phyloP scores from a whole-genome alignment of 2,888 invertebrate genomes.

The Sarcophaga subvicina region DNA sequence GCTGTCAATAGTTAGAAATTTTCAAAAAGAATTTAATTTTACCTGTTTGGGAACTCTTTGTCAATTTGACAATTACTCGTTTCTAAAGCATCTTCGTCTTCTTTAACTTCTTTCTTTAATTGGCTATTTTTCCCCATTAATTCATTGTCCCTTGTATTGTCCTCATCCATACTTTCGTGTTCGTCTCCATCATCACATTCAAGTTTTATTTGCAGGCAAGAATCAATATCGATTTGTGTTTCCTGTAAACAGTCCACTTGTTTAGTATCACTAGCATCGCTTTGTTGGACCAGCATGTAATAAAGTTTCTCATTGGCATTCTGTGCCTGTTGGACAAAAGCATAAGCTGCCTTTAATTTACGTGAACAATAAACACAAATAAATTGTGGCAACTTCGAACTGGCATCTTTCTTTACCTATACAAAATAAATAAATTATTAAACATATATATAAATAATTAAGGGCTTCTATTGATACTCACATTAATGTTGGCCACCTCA shows the following conservation, averaged over 20 bases:
- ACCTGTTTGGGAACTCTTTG: constrained; percentile 10
- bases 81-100: constrained; percentile 39
- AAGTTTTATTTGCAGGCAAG: constrained; percentile 55
- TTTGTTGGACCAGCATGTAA: constrained; percentile 16
- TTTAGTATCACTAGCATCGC: constrained; percentile 1
- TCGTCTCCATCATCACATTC: constrained; percentile 48
- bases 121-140: constrained; percentile 14
- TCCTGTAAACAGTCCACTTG: constrained; percentile 58
- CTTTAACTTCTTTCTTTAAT: constrained; percentile 42
- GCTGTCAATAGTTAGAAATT: background rate
- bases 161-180: constrained; percentile 1
- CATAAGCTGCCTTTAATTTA: constrained; percentile 59
- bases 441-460: background rate
- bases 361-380: constrained; percentile 57
- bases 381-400: constrained; percentile 38
- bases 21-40: background rate
- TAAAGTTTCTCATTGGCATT: constrained; percentile 51
- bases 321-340: constrained; percentile 59
- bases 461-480: constrained; percentile 3
- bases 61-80: constrained; percentile 10
- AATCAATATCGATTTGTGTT: constrained; percentile 57
- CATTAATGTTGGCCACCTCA: constrained; percentile 61
- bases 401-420: constrained; percentile 55
- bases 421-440: background rate
- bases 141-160: background rate